These are phyloP conservation scores for Oscheius onirici DNA, from an alignment of 2,888 invertebrate genomes.

Conservation along the genomic window DNA sequence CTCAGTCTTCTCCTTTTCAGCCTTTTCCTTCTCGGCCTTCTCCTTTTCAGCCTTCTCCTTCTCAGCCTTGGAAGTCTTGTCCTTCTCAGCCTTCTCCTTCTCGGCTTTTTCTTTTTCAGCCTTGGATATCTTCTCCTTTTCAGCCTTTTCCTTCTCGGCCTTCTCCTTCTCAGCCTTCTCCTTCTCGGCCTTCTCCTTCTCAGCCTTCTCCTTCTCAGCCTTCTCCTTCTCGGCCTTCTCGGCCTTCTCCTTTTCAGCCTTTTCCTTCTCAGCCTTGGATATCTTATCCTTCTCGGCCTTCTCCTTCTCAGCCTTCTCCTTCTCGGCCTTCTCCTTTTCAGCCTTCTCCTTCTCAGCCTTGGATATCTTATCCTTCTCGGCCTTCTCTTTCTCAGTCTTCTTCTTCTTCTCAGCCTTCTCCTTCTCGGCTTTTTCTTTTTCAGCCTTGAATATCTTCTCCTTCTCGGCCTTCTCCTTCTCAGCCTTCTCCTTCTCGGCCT, in stretches of 20 bases:
- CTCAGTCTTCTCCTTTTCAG: slow-evolving; percentile 19
- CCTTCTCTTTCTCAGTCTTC: slow-evolving; percentile 16
- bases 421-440: slow-evolving; percentile 10
- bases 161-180: background rate
- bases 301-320: slow-evolving; percentile 13
- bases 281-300: slow-evolving; percentile 14
- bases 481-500: background rate
- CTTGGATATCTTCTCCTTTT: slow-evolving; percentile 1
- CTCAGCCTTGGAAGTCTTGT: slow-evolving; percentile 4
- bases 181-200: background rate
- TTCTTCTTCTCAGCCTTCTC: slow-evolving; percentile 21
- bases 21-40: slow-evolving; percentile 25
- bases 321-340: slow-evolving; percentile 27
- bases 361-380: slow-evolving; percentile 12
- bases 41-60: slow-evolving; percentile 27
- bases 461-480: slow-evolving; percentile 23
- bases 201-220: slow-evolving; percentile 13
- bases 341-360: slow-evolving; percentile 30
- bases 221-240: slow-evolving; percentile 22
- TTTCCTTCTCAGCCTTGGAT: slow-evolving; percentile 17
- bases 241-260: slow-evolving; percentile 18
- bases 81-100: slow-evolving; percentile 4
- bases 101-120: slow-evolving; percentile 22
- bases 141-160: slow-evolving; percentile 13
- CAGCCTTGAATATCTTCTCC: background rate